Evolutionary conservation across 2,888 invertebrate genomes (phyloP).

Genomic region (Teleogryllus oceanicus): DNA sequence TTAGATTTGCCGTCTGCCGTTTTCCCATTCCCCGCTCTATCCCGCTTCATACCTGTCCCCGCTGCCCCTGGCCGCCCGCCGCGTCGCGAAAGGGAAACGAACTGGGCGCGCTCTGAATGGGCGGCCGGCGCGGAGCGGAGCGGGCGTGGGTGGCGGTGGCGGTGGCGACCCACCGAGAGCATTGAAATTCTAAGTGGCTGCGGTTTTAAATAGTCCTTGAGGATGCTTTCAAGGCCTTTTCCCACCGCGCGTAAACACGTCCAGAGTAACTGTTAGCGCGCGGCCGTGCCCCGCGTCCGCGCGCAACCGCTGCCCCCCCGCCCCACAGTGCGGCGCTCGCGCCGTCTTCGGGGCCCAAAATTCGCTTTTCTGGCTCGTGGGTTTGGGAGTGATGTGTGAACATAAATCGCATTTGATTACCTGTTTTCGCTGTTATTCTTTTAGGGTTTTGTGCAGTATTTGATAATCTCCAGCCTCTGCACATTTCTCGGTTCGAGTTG

Average conservation of each 20-base stretch:
- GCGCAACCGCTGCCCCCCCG: neutral
- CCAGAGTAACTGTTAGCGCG: constrained; percentile 9
- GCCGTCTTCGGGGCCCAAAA: neutral
- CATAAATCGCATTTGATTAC: too few relatives aligned
- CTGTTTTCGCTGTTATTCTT: too few relatives aligned
- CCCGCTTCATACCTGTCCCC: too few relatives aligned
- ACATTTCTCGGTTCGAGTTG: too few relatives aligned
- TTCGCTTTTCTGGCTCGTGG: too few relatives aligned
- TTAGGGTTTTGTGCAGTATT: too few relatives aligned
- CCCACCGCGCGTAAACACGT: constrained; percentile 18
- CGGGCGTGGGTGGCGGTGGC: neutral
- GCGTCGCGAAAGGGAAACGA: neutral
- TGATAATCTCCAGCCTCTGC: too few relatives aligned
- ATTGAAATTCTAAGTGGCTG: neutral
- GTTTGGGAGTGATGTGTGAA: too few relatives aligned
- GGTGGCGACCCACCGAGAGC: neutral
- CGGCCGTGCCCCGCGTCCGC: neutral
- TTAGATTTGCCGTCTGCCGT: too few relatives aligned
- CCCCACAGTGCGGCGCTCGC: neutral
- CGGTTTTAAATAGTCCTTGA: neutral
- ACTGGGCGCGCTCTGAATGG: neutral
- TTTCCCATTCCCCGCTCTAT: too few relatives aligned
- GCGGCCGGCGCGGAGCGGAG: neutral
- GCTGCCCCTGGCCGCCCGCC: neutral
- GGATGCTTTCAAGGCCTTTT: constrained; percentile 18